These are phyloP conservation scores for Thalassaphorura encarpata DNA, from an alignment of 1,140 invertebrate genomes.

Conservation along the genomic window DNA sequence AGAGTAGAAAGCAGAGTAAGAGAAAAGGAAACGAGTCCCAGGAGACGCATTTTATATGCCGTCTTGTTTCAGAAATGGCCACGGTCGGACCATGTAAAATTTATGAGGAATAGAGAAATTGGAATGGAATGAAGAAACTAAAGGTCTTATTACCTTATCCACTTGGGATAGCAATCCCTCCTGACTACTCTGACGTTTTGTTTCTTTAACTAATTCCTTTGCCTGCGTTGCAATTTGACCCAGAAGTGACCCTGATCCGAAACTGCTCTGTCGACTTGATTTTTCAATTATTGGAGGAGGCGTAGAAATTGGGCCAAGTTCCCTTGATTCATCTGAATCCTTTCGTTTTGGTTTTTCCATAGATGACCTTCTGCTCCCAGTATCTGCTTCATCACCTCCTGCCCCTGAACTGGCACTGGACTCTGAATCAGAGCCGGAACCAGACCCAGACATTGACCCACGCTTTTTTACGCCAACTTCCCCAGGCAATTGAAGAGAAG, in stretches of 20 bases:
- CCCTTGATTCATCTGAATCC: background rate
- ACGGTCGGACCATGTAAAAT: too few species aligned
- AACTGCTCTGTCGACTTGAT: slow-evolving; percentile 18
- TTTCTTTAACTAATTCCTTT: slow-evolving; percentile 72
- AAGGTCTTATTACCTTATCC: slow-evolving; percentile 59
- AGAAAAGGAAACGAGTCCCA: too few species aligned
- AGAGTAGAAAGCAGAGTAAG: too few species aligned
- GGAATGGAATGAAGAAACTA: background rate
- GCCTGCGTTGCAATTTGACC: slow-evolving; percentile 76
- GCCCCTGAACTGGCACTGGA: slow-evolving; percentile 30
- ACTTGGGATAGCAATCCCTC: slow-evolving; percentile 79
- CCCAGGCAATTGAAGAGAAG: slow-evolving; percentile 62
- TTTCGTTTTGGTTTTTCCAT: slow-evolving; percentile 10
- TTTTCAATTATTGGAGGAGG: slow-evolving; percentile 1
- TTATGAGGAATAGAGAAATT: background rate
- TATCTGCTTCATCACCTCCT: slow-evolving; percentile 3
- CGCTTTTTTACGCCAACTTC: slow-evolving; percentile 32
- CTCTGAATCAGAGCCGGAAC: slow-evolving; percentile 24
- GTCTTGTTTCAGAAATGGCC: background rate
- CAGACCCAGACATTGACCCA: slow-evolving; percentile 27
- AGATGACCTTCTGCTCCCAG: slow-evolving; percentile 8
- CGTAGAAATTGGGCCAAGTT: background rate
- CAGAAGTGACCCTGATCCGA: slow-evolving; percentile 49
- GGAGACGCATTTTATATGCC: too few species aligned
- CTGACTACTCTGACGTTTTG: slow-evolving; percentile 75